A percentile compares a stretch with the other conserved stretches of the same genome.
These are phyloP conservation scores for Hyalella azteca DNA, from an alignment of 2,888 invertebrate genomes.

Conservation along the genomic window DNA sequence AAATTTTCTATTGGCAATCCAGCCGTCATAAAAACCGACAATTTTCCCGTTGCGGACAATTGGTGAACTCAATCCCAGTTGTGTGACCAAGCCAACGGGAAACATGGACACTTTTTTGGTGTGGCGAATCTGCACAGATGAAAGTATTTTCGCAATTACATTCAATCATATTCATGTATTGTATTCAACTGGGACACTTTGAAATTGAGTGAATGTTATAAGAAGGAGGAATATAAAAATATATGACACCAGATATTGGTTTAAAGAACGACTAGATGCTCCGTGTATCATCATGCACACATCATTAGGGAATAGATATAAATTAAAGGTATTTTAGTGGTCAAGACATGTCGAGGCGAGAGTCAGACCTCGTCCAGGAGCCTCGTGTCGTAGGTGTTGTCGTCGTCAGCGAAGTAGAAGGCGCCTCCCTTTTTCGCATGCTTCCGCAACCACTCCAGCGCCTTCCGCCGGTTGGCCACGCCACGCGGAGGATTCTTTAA, in stretches of 20 bases:
- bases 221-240: no score
- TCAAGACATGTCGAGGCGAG: no score
- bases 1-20: constrained; percentile 77
- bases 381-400: constrained; percentile 78
- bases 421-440: constrained; percentile 71
- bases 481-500: constrained; percentile 71
- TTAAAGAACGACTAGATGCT: no score
- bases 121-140: constrained; percentile 70
- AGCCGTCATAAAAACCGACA: constrained; percentile 77
- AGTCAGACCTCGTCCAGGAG: constrained; percentile 71
- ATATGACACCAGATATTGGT: no score
- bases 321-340: no score
- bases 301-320: no score
- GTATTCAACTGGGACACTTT: no score
- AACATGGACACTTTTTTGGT: constrained; percentile 81
- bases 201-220: no score
- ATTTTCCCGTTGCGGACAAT: constrained; percentile 63
- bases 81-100: constrained; percentile 83
- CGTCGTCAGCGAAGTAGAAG: constrained; percentile 82
- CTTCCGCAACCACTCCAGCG: constrained; percentile 74
- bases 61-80: constrained; percentile 74
- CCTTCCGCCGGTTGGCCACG: constrained; percentile 76
- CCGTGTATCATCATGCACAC: no score
- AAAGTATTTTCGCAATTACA: no score
- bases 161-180: no score